A percentile compares a stretch with the other conserved stretches of the same genome.
Evolutionary conservation across 1,140 invertebrate species (phyloP).

Genomic region (Ephestia elutella): DNA sequence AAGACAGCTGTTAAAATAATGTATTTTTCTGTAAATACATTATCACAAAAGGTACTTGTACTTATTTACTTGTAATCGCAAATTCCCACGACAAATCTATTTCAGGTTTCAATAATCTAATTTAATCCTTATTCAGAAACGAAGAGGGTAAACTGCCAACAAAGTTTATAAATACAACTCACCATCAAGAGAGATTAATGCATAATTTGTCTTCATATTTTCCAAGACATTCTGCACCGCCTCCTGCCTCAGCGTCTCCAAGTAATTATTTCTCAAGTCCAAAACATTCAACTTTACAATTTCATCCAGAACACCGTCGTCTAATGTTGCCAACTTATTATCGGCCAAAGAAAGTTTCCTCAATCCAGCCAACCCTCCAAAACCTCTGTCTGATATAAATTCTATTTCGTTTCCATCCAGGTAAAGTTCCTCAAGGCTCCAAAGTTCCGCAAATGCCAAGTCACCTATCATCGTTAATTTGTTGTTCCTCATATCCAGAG

Average conservation of each 20-base stretch:
- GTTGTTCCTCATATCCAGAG: conserved; percentile 81
- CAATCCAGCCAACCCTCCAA: conserved; percentile 81
- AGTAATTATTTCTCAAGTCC: conserved; percentile 82
- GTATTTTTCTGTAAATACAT: no score
- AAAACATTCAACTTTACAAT: conserved; percentile 79
- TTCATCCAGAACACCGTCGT: conserved; percentile 78
- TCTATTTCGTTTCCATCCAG: conserved; percentile 81
- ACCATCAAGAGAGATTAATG: conserved; percentile 63
- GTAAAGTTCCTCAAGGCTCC: conserved; percentile 81
- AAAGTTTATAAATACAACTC: conserved; percentile 33
- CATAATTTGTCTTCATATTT: conserved; percentile 79
- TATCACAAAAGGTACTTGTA: no score
- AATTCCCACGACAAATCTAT: no score
- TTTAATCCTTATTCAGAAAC: neutral
- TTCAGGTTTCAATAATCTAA: neutral
- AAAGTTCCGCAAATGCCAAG: conserved; percentile 83
- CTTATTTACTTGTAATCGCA: no score
- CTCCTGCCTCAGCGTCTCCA: conserved; percentile 83
- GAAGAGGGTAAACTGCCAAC: neutral
- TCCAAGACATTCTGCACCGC: conserved; percentile 82
- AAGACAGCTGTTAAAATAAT: no score
- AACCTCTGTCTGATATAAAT: conserved; percentile 80
- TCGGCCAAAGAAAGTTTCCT: conserved; percentile 81
- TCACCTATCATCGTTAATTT: conserved; percentile 82
- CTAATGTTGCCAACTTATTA: conserved; percentile 81